A percentile compares a stretch with the other conserved stretches of the same genome.
phyloP scores from a whole-genome alignment of 2,113 vertebrate species.

The Epinephelus lanceolatus region DNA sequence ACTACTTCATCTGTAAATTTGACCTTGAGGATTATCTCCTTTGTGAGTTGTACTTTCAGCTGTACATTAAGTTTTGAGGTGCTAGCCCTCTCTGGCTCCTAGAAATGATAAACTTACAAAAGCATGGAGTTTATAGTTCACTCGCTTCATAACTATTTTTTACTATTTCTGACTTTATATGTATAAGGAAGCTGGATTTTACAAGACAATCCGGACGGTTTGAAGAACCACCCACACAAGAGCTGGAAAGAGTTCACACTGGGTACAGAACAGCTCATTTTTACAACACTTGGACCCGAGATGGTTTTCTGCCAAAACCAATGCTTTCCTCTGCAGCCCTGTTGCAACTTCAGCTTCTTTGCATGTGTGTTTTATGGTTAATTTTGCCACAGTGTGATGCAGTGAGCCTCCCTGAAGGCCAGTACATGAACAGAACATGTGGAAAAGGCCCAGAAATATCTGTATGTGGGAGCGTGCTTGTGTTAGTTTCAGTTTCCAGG shows the following conservation, averaged over 20 bases:
- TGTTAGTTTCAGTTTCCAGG: constrained; percentile 28
- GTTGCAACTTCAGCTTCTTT: constrained; percentile 20
- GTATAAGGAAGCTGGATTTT: constrained; percentile 40
- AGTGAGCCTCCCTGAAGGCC: constrained; percentile 34
- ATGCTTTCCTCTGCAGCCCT: constrained; percentile 19
- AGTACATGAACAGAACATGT: constrained; percentile 20
- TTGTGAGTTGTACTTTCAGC: too few species aligned
- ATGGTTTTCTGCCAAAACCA: constrained; percentile 4
- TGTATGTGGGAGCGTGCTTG: constrained; percentile 10
- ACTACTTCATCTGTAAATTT: too few species aligned
- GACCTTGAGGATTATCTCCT: background rate
- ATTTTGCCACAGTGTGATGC: constrained; percentile 48
- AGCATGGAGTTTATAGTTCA: constrained; percentile 14
- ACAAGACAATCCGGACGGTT: constrained; percentile 34
- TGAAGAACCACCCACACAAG: constrained; percentile 46
- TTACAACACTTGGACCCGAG: constrained; percentile 30
- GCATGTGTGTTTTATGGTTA: constrained; percentile 43
- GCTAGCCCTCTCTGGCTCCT: background rate
- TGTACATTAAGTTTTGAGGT: background rate
- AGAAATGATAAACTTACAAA: constrained; percentile 10
- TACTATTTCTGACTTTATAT: constrained; percentile 26
- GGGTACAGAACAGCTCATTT: constrained; percentile 22
- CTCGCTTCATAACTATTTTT: constrained; percentile 32
- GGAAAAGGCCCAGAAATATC: constrained; percentile 37
- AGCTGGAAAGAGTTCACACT: constrained; percentile 43